These are phyloP conservation scores for Anguilla japonica DNA, from an alignment of 2,113 vertebrate genomes.

Conservation along the genomic window DNA sequence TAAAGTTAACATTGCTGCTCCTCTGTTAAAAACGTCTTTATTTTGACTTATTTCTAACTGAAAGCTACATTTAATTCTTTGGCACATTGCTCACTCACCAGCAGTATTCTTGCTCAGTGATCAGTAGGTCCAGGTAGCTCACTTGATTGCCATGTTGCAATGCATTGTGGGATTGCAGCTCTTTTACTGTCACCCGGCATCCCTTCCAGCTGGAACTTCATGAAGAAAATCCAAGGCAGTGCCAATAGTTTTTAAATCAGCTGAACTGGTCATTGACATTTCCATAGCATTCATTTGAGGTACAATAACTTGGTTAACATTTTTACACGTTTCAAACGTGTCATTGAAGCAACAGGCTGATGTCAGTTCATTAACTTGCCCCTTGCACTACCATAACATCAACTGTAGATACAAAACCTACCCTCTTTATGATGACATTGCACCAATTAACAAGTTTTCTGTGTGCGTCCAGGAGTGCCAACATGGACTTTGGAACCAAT, in stretches of 20 bases:
- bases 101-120: constrained; percentile 76
- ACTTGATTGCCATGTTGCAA: constrained; percentile 49
- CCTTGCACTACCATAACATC: neutral
- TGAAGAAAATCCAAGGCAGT: neutral
- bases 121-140: constrained; percentile 68
- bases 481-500: no score
- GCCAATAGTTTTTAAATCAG: neutral
- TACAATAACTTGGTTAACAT: neutral
- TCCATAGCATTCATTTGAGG: no score
- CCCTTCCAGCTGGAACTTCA: constrained; percentile 76
- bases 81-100: constrained; percentile 60
- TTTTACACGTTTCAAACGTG: neutral
- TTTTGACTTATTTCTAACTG: neutral
- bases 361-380: neutral
- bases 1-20: neutral
- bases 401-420: neutral
- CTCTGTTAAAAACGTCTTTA: neutral
- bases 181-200: constrained; percentile 81
- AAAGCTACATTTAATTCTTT: neutral
- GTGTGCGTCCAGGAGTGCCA: no score
- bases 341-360: neutral
- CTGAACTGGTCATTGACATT: neutral
- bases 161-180: constrained; percentile 53
- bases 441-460: no score
- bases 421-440: neutral